Evolutionary conservation across 1,140 invertebrate species (phyloP).

Genomic region (Saxidomus purpurata): DNA sequence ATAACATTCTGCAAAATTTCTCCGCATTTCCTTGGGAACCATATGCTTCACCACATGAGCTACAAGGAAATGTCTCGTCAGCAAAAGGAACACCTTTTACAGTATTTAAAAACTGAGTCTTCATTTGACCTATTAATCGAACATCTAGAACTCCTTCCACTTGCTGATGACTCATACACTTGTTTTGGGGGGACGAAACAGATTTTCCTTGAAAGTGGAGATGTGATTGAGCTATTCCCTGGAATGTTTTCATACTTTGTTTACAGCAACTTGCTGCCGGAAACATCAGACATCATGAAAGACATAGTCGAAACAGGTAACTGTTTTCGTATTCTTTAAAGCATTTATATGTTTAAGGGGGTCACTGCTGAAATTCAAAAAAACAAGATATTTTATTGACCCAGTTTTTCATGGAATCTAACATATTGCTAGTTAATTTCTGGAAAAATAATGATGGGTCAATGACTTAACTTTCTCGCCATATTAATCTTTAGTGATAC

Average conservation of each 20-base stretch:
- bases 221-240: not conserved
- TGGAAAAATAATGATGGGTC: too few species aligned
- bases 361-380: too few species aligned
- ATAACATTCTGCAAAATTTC: not conserved
- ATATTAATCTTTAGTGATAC: too few species aligned
- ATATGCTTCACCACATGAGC: not conserved
- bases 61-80: not conserved
- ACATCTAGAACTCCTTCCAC: constrained; percentile 9
- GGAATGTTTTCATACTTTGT: not conserved
- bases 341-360: too few species aligned
- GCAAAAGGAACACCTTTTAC: not conserved
- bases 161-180: not conserved
- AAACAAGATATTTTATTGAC: too few species aligned
- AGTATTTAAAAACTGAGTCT: not conserved
- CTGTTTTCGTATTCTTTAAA: constrained; percentile 39
- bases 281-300: not conserved
- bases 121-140: not conserved
- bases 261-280: not conserved
- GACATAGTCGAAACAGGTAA: not conserved
- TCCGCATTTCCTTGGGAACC: not conserved
- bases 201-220: not conserved
- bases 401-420: too few species aligned
- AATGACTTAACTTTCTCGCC: too few species aligned
- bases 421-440: too few species aligned
- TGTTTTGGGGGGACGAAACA: not conserved